Conservation (phyloP, 2,888 invertebrate genomes). For the Thysanoteuthis rhombus region DNA sequence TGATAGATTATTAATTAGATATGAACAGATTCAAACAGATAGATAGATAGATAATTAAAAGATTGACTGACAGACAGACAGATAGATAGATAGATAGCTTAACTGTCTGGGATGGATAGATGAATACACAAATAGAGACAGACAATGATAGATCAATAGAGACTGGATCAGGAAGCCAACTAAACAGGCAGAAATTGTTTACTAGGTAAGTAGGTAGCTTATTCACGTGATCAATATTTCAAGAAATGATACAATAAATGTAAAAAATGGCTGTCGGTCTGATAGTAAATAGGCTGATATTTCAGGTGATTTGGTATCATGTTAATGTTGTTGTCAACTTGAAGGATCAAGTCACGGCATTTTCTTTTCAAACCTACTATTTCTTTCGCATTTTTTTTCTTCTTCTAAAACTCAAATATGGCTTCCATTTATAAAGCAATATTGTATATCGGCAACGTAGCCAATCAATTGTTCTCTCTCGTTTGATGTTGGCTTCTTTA, state of each 20-base stretch:
- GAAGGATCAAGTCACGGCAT: neutral
- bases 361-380: neutral
- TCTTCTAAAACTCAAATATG: neutral
- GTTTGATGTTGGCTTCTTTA: neutral
- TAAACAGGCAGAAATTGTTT: no score
- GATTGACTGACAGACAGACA: no score
- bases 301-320: neutral
- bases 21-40: no score
- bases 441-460: neutral
- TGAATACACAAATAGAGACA: neutral
- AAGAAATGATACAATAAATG: no score
- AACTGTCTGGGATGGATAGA: neutral
- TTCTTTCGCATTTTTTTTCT: no score
- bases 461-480: neutral
- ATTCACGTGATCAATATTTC: no score
- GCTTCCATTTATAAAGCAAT: neutral
- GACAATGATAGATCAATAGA: neutral
- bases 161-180: no score
- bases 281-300: neutral
- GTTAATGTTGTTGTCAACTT: neutral
- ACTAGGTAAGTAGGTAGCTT: no score
- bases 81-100: neutral
- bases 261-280: neutral
- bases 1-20: no score
- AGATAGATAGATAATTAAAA: no score